phyloP scores from a whole-genome alignment of 2,888 invertebrate genomes.

The Luffia ferchaultella region DNA sequence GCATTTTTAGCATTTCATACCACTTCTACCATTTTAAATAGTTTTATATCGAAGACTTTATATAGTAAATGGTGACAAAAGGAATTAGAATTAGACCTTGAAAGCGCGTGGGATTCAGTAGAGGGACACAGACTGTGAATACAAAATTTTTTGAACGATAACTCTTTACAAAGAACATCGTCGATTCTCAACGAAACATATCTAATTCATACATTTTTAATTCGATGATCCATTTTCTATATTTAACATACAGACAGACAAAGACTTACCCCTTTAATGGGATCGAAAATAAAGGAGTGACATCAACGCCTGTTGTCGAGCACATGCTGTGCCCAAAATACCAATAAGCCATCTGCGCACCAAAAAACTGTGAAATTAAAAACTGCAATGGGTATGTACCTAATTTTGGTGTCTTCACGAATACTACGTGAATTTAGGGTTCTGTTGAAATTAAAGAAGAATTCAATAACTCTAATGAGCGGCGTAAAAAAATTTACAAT shows the following conservation, averaged over 20 bases:
- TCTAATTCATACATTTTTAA: too few relatives aligned
- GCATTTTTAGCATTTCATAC: too few relatives aligned
- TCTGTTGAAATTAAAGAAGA: not conserved
- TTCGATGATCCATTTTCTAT: not conserved
- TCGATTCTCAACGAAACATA: too few relatives aligned
- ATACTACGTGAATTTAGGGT: not conserved
- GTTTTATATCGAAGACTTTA: too few relatives aligned
- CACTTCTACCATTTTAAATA: too few relatives aligned
- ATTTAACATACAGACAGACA: not conserved
- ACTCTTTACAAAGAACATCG: too few relatives aligned
- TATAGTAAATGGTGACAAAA: too few relatives aligned
- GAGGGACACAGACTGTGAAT: too few relatives aligned
- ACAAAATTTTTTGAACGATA: too few relatives aligned
- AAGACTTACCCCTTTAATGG: constrained; percentile 34
- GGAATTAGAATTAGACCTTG: too few relatives aligned
- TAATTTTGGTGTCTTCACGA: not conserved
- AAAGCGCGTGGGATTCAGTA: too few relatives aligned
- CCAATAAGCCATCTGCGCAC: constrained; percentile 50
- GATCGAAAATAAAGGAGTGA: constrained; percentile 48
- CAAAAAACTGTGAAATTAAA: constrained; percentile 15
- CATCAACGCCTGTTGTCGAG: constrained; percentile 55
- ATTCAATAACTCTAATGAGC: not conserved
- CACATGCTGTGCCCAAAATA: constrained; percentile 57
- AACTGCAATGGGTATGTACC: not conserved
- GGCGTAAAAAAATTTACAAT: not conserved